Evolutionary conservation across 2,797 vertebrate genomes (phyloP).

Genomic region (Microhierax caerulescens): DNA sequence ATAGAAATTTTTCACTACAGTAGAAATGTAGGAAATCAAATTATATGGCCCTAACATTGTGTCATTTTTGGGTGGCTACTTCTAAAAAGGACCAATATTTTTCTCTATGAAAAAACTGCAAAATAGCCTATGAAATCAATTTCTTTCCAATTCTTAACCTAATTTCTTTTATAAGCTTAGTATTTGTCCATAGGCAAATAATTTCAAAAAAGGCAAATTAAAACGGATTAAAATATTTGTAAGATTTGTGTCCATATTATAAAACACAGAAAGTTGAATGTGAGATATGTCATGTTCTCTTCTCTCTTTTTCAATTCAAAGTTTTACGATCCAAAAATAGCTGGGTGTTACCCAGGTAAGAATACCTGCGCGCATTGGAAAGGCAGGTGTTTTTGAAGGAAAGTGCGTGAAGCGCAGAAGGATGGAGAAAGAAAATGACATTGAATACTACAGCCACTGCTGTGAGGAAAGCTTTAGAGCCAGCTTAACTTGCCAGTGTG

Average conservation of each 20-base stretch:
- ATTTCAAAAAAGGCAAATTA: not conserved
- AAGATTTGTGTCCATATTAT: not conserved
- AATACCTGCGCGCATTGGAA: not conserved
- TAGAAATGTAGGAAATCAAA: not conserved
- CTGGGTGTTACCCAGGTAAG: not conserved
- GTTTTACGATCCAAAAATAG: not conserved
- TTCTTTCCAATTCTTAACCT: not conserved
- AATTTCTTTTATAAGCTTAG: not conserved
- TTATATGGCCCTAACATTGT: not conserved
- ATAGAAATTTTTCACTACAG: not conserved
- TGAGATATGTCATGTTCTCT: not conserved
- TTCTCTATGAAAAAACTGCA: not conserved
- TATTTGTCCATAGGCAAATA: not conserved
- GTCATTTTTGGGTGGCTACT: not conserved
- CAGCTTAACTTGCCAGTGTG: not conserved
- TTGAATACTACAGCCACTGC: not conserved
- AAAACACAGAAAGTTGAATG: not conserved
- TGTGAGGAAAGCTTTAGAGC: not conserved
- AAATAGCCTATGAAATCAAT: not conserved
- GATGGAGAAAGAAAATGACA: not conserved
- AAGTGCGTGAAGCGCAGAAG: not conserved
- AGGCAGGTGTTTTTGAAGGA: not conserved
- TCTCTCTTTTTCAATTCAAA: not conserved
- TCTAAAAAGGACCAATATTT: not conserved
- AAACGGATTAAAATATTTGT: not conserved